These are phyloP conservation scores for Drosophila nasuta DNA, from an alignment of 1,140 invertebrate genomes.

Conservation along the genomic window DNA sequence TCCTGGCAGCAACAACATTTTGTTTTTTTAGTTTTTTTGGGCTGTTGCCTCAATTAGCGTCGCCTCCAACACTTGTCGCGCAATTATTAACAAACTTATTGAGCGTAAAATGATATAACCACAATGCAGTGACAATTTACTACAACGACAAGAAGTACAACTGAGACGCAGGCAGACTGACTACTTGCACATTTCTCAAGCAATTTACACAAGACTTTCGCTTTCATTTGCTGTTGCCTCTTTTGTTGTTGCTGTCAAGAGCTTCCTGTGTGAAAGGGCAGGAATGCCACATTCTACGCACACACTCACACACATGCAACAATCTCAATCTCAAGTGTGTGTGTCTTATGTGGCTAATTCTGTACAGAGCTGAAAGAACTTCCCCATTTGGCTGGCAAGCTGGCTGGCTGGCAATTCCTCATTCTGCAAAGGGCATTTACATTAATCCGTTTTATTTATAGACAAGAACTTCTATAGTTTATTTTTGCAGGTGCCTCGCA, in stretches of 20 bases:
- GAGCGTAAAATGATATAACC: conserved; percentile 58
- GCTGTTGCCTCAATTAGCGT: conserved; percentile 46
- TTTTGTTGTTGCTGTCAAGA: conserved; percentile 20
- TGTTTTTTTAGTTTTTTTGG: conserved; percentile 9
- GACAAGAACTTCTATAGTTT: conserved; percentile 49
- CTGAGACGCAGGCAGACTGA: background rate
- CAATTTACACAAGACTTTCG: conserved; percentile 44
- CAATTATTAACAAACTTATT: conserved; percentile 55
- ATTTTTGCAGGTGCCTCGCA: conserved; percentile 61
- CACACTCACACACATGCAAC: background rate
- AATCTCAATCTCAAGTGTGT: background rate
- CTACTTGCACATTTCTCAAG: conserved; percentile 15
- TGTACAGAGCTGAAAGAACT: conserved; percentile 43
- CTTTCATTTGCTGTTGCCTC: conserved; percentile 21
- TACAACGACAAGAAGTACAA: background rate
- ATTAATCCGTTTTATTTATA: conserved; percentile 63
- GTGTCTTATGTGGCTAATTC: conserved; percentile 47
- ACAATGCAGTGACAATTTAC: conserved; percentile 45
- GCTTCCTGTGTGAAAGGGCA: conserved; percentile 63
- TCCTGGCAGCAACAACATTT: conserved; percentile 39
- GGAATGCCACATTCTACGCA: conserved; percentile 41
- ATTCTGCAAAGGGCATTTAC: conserved; percentile 67
- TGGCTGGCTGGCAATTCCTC: conserved; percentile 52
- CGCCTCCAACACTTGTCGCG: conserved; percentile 42
- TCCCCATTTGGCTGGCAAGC: conserved; percentile 36